phyloP scores from a whole-genome alignment of 2,888 invertebrate species.

The Nymphalis polychloros region DNA sequence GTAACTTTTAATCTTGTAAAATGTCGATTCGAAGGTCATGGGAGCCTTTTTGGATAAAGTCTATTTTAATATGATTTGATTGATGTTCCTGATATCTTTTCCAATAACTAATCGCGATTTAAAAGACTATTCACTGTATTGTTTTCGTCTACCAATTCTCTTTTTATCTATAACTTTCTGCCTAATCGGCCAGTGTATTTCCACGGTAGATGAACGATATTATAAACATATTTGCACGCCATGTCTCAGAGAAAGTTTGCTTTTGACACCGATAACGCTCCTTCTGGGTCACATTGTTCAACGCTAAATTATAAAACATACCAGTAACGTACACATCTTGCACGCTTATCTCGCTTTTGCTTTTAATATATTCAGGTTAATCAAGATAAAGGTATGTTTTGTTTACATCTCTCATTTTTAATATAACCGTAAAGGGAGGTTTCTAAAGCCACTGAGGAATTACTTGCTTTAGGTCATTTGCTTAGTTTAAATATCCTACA shows the following conservation, averaged over 20 bases:
- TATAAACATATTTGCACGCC: conserved; percentile 52
- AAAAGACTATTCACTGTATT: background rate
- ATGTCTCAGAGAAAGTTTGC: conserved; percentile 51
- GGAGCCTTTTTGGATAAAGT: too few species aligned
- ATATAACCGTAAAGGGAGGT: background rate
- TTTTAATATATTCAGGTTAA: conserved; percentile 17
- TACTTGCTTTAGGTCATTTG: too few species aligned
- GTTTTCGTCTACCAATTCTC: background rate
- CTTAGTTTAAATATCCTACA: too few species aligned
- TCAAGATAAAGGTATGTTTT: conserved; percentile 9
- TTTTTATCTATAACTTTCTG: conserved; percentile 20
- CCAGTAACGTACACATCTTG: conserved; percentile 20
- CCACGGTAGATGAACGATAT: conserved; percentile 21
- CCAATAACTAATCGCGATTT: too few species aligned
- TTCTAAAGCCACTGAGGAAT: too few species aligned
- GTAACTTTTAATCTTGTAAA: too few species aligned
- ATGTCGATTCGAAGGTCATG: too few species aligned
- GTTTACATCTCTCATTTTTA: background rate
- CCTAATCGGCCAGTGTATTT: conserved; percentile 19
- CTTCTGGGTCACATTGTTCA: conserved; percentile 37
- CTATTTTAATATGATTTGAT: too few species aligned
- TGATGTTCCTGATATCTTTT: too few species aligned
- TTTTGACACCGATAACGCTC: conserved; percentile 42
- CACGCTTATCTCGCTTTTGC: conserved; percentile 22
- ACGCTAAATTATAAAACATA: conserved; percentile 17